phyloP scores from a whole-genome alignment of 2,888 invertebrate species.

The Caenorhabditis becei region DNA sequence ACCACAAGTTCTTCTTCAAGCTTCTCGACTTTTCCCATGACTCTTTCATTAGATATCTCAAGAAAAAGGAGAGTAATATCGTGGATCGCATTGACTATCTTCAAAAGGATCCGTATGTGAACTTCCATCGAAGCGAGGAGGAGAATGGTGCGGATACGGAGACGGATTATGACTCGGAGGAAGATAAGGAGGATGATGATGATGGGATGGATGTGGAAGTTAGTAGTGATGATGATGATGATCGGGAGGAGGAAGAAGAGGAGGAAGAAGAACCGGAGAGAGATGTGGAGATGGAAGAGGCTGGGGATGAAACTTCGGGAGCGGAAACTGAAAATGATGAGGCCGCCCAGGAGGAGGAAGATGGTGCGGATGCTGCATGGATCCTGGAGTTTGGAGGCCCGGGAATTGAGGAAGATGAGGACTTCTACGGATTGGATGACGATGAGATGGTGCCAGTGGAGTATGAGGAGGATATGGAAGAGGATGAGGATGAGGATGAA shows the following conservation, averaged over 20 bases:
- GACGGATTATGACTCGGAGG: too few relatives aligned
- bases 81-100: background rate
- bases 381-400: background rate
- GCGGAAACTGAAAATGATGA: background rate
- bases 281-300: background rate
- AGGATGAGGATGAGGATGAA: background rate
- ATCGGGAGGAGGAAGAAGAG: background rate
- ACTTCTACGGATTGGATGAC: too few relatives aligned
- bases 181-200: background rate
- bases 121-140: background rate
- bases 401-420: too few relatives aligned
- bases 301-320: background rate
- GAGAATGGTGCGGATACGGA: too few relatives aligned
- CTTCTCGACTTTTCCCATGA: slow-evolving; percentile 8
- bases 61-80: background rate
- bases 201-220: background rate
- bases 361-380: background rate
- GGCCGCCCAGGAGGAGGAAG: background rate
- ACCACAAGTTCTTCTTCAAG: slow-evolving; percentile 1
- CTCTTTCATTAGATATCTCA: slow-evolving; percentile 18
- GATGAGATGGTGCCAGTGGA: background rate
- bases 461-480: background rate
- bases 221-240: background rate
- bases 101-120: background rate
- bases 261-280: background rate